Conservation (phyloP, 2,888 invertebrate genomes). For the Megastigmus dorsalis region DNA sequence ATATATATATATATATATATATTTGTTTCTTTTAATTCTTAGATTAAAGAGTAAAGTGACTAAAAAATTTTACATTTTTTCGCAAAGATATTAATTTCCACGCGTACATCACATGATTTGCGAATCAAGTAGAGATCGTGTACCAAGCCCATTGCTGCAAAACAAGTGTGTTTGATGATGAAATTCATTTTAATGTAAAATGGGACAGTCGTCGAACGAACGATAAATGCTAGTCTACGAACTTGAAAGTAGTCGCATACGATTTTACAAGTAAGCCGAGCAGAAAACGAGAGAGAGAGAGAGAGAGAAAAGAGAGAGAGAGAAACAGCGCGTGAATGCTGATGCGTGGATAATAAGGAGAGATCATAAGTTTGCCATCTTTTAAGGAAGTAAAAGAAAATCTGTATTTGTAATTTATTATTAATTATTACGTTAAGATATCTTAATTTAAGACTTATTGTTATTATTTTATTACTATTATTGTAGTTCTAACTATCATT, state of each 20-base stretch:
- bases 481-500: constrained; percentile 17
- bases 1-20: too few relatives aligned
- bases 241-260: constrained; percentile 35
- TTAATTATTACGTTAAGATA: constrained; percentile 26
- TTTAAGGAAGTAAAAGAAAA: constrained; percentile 15
- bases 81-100: constrained; percentile 1
- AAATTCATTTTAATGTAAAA: not conserved
- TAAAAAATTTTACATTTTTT: not conserved
- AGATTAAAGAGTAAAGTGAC: not conserved
- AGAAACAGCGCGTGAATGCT: constrained; percentile 11
- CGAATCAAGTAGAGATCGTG: not conserved
- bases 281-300: too few relatives aligned
- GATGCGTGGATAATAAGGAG: constrained; percentile 6
- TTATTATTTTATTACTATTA: constrained; percentile 34
- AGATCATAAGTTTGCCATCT: constrained; percentile 30
- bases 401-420: constrained; percentile 46
- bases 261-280: too few relatives aligned
- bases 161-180: not conserved
- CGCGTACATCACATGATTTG: not conserved
- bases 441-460: constrained; percentile 40
- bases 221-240: constrained; percentile 49
- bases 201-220: constrained; percentile 37
- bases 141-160: not conserved
- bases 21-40: constrained; percentile 4
- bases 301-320: constrained; percentile 1